Evolutionary conservation across 2,888 invertebrate species (phyloP).

Genomic region (Polyploca ridens): DNA sequence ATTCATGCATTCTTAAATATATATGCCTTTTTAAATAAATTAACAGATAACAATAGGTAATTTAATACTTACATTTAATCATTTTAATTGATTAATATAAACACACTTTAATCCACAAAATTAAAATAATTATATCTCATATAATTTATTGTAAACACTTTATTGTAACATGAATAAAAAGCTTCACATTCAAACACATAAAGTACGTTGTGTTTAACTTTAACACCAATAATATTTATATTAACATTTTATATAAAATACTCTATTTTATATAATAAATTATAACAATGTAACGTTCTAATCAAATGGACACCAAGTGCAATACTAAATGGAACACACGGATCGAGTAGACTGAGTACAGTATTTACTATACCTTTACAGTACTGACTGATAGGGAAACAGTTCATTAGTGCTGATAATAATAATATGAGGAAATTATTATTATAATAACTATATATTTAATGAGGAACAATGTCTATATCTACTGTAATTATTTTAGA

Average conservation of each 20-base stretch:
- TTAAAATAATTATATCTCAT: neutral
- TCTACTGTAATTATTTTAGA: too few relatives aligned
- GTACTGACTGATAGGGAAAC: constrained; percentile 46
- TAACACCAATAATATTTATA: neutral
- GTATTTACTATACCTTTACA: constrained; percentile 14
- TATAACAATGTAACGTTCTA: constrained; percentile 27
- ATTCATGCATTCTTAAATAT: neutral
- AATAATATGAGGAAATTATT: constrained; percentile 11
- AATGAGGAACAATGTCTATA: neutral
- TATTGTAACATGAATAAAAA: neutral
- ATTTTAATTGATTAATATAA: constrained; percentile 31
- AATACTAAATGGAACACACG: constrained; percentile 32
- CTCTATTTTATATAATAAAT: neutral
- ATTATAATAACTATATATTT: neutral
- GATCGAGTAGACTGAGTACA: constrained; percentile 20
- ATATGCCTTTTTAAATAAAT: too few relatives aligned
- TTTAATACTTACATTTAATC: constrained; percentile 50
- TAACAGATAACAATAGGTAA: too few relatives aligned
- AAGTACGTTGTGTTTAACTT: neutral
- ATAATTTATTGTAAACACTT: neutral
- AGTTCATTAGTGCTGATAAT: neutral
- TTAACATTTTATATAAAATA: neutral
- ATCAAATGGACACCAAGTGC: constrained; percentile 35
- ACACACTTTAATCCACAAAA: neutral
- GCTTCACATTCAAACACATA: neutral